Base-by-base conservation (phyloP, 2,888 invertebrate genomes). In the Diarsia mendica region DNA sequence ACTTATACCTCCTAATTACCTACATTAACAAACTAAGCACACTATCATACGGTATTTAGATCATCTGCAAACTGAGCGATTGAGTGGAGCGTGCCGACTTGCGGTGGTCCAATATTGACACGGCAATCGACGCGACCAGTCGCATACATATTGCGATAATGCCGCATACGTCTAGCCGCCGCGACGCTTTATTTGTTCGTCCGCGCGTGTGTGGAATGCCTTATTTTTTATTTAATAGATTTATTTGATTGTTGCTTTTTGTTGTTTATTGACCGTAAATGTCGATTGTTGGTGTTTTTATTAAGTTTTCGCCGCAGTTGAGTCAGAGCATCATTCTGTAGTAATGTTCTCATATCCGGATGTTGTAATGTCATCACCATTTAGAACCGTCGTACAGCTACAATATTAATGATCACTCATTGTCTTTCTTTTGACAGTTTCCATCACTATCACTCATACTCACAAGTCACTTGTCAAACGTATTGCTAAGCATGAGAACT, bases 91-190 rank as follows among this genome's bases (percentile, higher is more conserved):
- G 85, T 84, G 85, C 86, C 82, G 78, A 70, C 77, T 69, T 79
- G 76, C 66, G 91, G 93, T 92, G 93, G 92, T 93, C 93, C 89
- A 89, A 91, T 91, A 93, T 91, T 91, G 88, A 89, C 90, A 87
- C 61, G 85, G 80, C 88, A 84, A 90, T 90, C 78, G 89, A 87
- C 76, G 80, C 80, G 79, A 67, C 85, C 80, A 82, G 85, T 87
- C 86, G 90, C 90, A 91, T 91, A 90, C 88, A 84, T 89, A 91
- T 87, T 80, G 87, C 79, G 84, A 83, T 86, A 83, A 88, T 85
- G 83, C 83, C 68, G 55, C 85, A 89, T 89, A 89, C 89, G 90
- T 91, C 86, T 90, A 90, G 88, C 84, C 88, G 87, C 85, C 88
- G 87, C 88, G 88, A 88, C 89, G 84, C 82, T 89, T 90, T 89